Evolutionary conservation across 2,113 vertebrate genomes (phyloP).

Genomic region (Pterocles gutturalis): DNA sequence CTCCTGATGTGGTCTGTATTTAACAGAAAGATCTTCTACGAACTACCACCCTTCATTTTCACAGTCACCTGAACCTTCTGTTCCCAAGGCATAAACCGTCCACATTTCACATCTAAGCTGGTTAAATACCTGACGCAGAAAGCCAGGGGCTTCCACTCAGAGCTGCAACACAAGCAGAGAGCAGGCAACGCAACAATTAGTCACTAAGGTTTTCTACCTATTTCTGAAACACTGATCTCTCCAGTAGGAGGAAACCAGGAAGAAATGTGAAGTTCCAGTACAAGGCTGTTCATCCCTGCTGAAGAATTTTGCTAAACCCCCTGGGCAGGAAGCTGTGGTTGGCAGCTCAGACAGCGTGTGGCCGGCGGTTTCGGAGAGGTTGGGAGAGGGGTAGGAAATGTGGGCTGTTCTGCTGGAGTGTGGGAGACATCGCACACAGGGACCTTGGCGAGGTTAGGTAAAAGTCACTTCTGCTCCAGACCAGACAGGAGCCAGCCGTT

Average conservation of each 20-base stretch:
- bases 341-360: background rate
- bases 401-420: accelerated
- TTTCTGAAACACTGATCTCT: background rate
- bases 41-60: background rate
- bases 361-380: accelerated
- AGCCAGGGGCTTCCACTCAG: background rate
- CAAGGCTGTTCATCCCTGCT: background rate
- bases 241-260: background rate
- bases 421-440: background rate
- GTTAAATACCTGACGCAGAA: background rate
- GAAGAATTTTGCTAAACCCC: background rate
- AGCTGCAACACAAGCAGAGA: background rate
- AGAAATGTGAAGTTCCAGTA: background rate
- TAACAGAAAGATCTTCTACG: background rate
- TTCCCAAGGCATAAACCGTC: background rate
- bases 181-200: background rate
- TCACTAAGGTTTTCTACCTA: background rate
- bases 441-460: background rate
- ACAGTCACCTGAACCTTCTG: background rate
- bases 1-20: background rate
- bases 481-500: background rate
- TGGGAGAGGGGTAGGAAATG: background rate
- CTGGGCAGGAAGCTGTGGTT: background rate
- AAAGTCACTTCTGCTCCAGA: background rate
- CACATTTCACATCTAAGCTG: background rate